These are phyloP conservation scores for Geophilus truncorum DNA, from an alignment of 2,888 invertebrate species.

Conservation along the genomic window DNA sequence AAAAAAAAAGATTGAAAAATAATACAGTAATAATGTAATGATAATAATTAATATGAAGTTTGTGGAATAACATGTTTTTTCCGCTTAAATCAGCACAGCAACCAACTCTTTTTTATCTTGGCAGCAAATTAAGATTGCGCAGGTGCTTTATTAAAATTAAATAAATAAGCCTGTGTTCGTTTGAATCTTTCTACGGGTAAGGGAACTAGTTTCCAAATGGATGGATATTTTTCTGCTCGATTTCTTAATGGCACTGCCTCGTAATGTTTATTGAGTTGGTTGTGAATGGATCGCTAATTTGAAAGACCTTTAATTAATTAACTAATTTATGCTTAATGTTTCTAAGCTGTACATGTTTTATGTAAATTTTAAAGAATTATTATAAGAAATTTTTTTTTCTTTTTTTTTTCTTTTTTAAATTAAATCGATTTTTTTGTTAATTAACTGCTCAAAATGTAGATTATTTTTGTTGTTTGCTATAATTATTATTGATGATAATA, in stretches of 20 bases:
- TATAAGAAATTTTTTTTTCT: neutral
- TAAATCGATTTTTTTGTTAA: no score
- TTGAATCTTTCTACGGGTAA: conserved; percentile 29
- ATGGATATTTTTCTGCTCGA: neutral
- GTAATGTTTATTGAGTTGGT: conserved; percentile 5
- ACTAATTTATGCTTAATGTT: neutral
- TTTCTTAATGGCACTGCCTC: conserved; percentile 31
- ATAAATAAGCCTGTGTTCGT: conserved; percentile 29
- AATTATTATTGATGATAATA: neutral
- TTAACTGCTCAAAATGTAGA: neutral
- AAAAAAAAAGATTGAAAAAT: no score
- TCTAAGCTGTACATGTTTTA: conserved; percentile 3
- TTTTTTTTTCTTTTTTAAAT: neutral
- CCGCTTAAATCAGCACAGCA: neutral
- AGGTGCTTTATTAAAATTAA: conserved; percentile 2
- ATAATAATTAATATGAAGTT: no score
- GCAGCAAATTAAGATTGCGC: neutral
- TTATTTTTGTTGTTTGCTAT: neutral
- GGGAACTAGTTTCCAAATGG: conserved; percentile 1
- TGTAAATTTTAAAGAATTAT: neutral
- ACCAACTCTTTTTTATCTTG: neutral
- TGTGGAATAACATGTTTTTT: no score
- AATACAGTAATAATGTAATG: no score
- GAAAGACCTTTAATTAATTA: neutral
- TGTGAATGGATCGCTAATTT: neutral